Base-by-base conservation (phyloP, 2,113 vertebrate species). In the Lonchura striata region DNA sequence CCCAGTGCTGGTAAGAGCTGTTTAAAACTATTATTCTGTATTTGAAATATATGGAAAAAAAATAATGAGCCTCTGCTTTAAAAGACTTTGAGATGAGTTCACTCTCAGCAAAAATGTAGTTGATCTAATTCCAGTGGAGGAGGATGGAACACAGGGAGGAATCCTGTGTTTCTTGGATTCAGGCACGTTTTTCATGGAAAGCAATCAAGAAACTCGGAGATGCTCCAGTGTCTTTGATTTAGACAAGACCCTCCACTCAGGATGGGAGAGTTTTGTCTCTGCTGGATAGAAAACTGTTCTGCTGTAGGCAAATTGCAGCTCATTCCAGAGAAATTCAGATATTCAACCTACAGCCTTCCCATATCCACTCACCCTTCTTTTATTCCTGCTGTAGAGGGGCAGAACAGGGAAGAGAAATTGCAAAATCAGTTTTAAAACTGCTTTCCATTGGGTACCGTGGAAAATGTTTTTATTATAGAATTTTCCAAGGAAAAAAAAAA, bases 1-100 rank as follows among this genome's bases (percentile, higher is more conserved):
- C 89, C 94, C 87, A 97, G 94, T 97, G 88, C 57, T 96, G 96
- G 87, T 95, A 90, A 95, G 93, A 88, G 79, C 96, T 96, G 94
- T 96, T 96, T 96, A 20, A 93, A 96, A 70, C 81, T 92, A 79
- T 93, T 96, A 69, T 94, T 97, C 92, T 95, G 88, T 96, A 75
- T 96, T 94, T 97, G 96, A 93, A 94, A 94, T 96, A 86, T 66
- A 80, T 74, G 70, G 52, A 13, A 44, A 35, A 69, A 52, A 60
- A 81, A 59, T 18, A 76, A 54, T 22, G 37, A 92, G 78, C n/a
- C 35, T 90, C 17, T 81, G 85, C 83, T 97, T 92, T 84, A 89
- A 92, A 37, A 83, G 83, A 84, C 57, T 95, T 82, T 77, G 74
- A 80, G 87, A 61, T 1, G 37, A 90, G 37, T 69, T 90, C 41